Evolutionary conservation across 64 coral and sea anemone species (phyloP).

Genomic region (Pocillopora damicornis): DNA sequence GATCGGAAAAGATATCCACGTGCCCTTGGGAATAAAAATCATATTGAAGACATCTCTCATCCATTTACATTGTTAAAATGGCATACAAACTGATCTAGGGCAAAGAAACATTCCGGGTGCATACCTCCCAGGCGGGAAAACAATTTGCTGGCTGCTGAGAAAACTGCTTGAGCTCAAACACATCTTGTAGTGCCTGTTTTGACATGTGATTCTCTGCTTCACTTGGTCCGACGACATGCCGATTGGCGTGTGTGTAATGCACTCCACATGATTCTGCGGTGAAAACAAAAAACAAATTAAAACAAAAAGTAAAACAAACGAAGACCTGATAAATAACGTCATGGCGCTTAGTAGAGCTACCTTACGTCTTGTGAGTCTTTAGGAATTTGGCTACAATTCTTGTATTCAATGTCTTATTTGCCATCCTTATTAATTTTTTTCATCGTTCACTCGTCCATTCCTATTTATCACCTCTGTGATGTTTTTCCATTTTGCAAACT

Average conservation of each 20-base stretch:
- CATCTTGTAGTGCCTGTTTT: slow-evolving; percentile 77
- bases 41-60: no score
- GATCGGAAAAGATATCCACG: no score
- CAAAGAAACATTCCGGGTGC: neutral
- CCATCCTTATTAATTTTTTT: no score
- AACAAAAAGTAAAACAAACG: neutral
- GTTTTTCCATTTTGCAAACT: no score
- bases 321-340: neutral
- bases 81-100: neutral
- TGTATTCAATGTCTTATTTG: no score
- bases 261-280: slow-evolving; percentile 81
- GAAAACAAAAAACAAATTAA: neutral
- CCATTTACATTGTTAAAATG: neutral
- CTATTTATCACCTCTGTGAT: neutral
- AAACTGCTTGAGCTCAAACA: slow-evolving; percentile 80
- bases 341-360: no score
- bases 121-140: slow-evolving; percentile 75
- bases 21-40: no score
- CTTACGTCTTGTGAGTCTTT: no score
- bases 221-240: slow-evolving; percentile 68
- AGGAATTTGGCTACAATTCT: no score
- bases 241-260: slow-evolving; percentile 76
- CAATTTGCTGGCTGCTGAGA: slow-evolving; percentile 98
- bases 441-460: no score
- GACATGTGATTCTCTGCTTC: slow-evolving; percentile 93